Evolutionary conservation across 2,888 invertebrate genomes (phyloP), one percentile per base, ranked within the genome.

Genomic region (Zele albiditarsus): DNA sequence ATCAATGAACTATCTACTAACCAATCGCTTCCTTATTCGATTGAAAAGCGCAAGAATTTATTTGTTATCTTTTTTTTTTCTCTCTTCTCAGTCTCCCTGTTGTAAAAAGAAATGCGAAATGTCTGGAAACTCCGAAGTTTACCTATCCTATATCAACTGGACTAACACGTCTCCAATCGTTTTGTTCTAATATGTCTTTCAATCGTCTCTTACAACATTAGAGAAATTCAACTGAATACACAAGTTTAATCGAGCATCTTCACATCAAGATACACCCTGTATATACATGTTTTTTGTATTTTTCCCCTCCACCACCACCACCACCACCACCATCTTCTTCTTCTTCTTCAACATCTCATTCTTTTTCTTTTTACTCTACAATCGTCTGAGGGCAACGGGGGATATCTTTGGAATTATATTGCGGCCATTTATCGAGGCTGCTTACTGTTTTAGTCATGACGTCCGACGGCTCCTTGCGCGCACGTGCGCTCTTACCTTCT

Each of bases 391-490:
- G 72, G 72, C 73, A 63, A 77, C 78, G 80, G 57, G 77, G 78
- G 79, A 81, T 80, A 81, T 79, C 79, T 80, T 78, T 74, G 74
- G 83, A 81, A 87, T 86, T 31, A 31, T 85, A 86, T 87, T 86
- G 84, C 85, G 78, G 84, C 84, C 86, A 87, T 88, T 87, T 88
- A 87, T 87, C 84, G 82, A 42, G 63, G 76, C 76, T 79, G 78
- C 79, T 82, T 83, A 84, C 85, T 86, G 87, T 85, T 87, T 88
- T 87, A 87, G 83, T 87, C 85, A 88, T 86, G 85, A 86, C 80
- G 82, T 83, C 83, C 83, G 79, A 79, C 49, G 62, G 68, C 67
- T 72, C 53, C 70, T 74, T 58, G 58, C 77, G 79, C 74, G 77
- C 79, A 72, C 74, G 73, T 74, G 76, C 76, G 68, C 71, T 46